Percentiles rank a stretch among this genome's conserved stretches.
phyloP scores from a whole-genome alignment of 2,888 invertebrate species.

The Spilosoma lubricipeda region DNA sequence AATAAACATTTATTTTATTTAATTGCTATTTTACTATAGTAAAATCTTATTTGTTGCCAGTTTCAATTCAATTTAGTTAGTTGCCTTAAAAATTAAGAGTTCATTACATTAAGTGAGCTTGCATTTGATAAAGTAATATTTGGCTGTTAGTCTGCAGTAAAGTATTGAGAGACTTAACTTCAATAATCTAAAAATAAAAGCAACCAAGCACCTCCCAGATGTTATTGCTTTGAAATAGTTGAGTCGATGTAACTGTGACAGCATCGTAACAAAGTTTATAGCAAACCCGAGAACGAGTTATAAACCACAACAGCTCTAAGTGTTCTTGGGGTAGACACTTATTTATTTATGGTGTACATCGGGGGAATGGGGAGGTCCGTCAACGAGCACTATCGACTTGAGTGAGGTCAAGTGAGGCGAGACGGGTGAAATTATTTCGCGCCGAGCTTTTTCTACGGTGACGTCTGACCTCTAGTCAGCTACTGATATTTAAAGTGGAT shows the following conservation, averaged over 20 bases:
- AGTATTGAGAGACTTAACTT: background rate
- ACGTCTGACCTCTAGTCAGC: conserved; percentile 16
- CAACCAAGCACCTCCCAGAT: background rate
- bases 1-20: no score
- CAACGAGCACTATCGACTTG: conserved; percentile 59
- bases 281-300: conserved; percentile 21
- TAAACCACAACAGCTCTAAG: conserved; percentile 38
- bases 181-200: conserved; percentile 6
- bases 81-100: background rate
- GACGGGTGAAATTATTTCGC: conserved; percentile 57
- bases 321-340: conserved; percentile 59
- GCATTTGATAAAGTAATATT: background rate
- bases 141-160: background rate
- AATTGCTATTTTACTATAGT: no score
- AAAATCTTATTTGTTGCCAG: background rate
- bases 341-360: conserved; percentile 64
- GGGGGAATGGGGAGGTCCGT: conserved; percentile 42
- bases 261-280: conserved; percentile 26
- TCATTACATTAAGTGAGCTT: background rate
- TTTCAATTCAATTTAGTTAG: background rate
- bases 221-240: conserved; percentile 17
- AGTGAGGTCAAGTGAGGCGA: conserved; percentile 64
- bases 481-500: conserved; percentile 32
- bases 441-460: conserved; percentile 50
- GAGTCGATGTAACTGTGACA: conserved; percentile 20